Evolutionary conservation across 1,140 invertebrate species (phyloP).

Genomic region (Saccostrea cuccullata): DNA sequence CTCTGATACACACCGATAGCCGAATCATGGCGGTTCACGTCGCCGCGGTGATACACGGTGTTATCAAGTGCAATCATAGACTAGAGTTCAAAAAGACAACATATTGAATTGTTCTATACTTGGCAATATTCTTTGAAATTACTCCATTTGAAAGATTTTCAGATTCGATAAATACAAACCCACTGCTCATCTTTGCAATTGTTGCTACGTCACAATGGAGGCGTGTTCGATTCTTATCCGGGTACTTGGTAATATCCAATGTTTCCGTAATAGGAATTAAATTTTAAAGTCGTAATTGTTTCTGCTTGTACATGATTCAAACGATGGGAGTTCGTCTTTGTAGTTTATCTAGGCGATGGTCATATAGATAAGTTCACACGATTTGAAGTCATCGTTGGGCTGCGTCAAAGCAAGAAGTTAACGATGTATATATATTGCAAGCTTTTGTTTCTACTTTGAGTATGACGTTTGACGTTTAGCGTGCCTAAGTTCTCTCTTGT

Average conservation of each 20-base stretch:
- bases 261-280: neutral
- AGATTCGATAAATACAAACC: conserved; percentile 8
- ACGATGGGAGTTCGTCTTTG: neutral
- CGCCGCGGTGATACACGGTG: neutral
- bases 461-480: neutral
- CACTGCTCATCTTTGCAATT: conserved; percentile 13
- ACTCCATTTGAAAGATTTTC: conserved; percentile 37
- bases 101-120: conserved; percentile 3
- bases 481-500: conserved; percentile 11
- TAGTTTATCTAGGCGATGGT: neutral
- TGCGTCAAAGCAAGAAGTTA: neutral
- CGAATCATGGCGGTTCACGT: neutral
- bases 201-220: conserved; percentile 21
- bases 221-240: neutral
- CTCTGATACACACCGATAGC: neutral
- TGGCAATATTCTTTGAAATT: conserved; percentile 29
- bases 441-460: conserved; percentile 15
- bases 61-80: conserved; percentile 25
- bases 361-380: neutral
- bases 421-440: neutral
- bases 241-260: neutral
- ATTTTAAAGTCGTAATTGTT: conserved; percentile 27
- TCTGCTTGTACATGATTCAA: conserved; percentile 3
- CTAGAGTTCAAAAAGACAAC: neutral
- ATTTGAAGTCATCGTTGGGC: neutral